Percentiles rank a stretch among this genome's conserved stretches.
Conservation (phyloP, 2,797 vertebrate genomes). For the Gorsachius magnificus region DNA sequence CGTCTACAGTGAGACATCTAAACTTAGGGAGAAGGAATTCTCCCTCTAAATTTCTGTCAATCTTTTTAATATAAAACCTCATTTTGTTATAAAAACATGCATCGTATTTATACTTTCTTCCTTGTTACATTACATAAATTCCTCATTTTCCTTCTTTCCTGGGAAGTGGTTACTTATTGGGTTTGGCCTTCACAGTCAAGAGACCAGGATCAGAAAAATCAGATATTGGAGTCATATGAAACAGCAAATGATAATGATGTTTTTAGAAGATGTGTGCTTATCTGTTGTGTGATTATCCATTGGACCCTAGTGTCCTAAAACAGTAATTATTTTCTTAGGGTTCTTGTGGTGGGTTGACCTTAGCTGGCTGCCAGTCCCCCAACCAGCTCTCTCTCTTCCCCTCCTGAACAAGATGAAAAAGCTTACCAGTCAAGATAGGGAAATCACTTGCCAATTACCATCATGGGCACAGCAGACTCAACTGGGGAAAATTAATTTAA, state of each 20-base stretch:
- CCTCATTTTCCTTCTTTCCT: neutral
- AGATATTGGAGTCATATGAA: neutral
- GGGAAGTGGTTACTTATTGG: neutral
- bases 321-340: neutral
- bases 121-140: neutral
- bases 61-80: neutral
- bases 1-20: neutral
- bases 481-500: neutral
- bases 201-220: neutral
- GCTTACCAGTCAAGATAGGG: neutral
- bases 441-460: neutral
- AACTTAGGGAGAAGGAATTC: neutral
- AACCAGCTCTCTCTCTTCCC: neutral
- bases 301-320: neutral
- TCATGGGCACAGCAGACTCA: neutral
- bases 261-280: neutral
- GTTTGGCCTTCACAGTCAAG: neutral
- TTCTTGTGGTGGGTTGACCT: neutral
- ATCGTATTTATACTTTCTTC: neutral
- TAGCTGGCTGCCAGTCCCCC: neutral
- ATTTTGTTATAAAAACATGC: neutral
- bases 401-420: neutral
- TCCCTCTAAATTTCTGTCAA: neutral
- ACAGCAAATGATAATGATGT: neutral
- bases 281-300: neutral